A percentile compares a stretch with the other conserved stretches of the same genome.
Evolutionary conservation across 2,113 vertebrate genomes (phyloP).

Genomic region (Antigone vipio): DNA sequence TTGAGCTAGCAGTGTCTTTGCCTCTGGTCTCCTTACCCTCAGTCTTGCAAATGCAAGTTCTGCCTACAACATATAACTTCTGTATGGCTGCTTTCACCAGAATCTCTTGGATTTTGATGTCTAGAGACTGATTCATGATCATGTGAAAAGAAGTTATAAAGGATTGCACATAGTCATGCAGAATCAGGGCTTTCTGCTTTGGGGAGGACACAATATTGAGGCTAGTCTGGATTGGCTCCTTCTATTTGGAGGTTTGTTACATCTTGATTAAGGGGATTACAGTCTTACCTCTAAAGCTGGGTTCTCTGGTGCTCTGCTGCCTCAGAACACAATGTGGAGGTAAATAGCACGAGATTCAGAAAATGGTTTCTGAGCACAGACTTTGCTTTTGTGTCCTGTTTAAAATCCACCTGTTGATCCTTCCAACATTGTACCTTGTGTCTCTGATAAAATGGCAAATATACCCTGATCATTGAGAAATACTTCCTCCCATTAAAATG

Average conservation of each 20-base stretch:
- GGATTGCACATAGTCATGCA: rapidly evolving
- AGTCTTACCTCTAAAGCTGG: background rate
- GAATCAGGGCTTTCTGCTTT: background rate
- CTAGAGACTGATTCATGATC: background rate
- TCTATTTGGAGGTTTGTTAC: background rate
- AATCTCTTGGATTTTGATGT: background rate
- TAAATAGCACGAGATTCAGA: background rate
- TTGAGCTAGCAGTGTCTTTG: background rate
- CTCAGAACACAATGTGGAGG: background rate
- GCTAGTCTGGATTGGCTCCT: background rate
- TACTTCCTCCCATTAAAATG: background rate
- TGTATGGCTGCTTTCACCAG: background rate
- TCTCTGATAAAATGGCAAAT: background rate
- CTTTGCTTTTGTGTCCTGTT: background rate
- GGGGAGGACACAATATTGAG: background rate
- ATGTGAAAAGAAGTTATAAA: background rate
- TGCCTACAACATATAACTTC: background rate
- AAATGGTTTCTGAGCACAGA: background rate
- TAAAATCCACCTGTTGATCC: background rate
- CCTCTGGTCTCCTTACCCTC: background rate
- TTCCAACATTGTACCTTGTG: background rate
- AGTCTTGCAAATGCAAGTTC: background rate
- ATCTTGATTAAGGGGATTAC: background rate
- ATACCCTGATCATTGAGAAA: background rate
- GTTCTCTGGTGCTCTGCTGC: background rate